These are phyloP conservation scores for Petrocephalus sullivani DNA, from an alignment of 2,797 vertebrate species.

Conservation along the genomic window DNA sequence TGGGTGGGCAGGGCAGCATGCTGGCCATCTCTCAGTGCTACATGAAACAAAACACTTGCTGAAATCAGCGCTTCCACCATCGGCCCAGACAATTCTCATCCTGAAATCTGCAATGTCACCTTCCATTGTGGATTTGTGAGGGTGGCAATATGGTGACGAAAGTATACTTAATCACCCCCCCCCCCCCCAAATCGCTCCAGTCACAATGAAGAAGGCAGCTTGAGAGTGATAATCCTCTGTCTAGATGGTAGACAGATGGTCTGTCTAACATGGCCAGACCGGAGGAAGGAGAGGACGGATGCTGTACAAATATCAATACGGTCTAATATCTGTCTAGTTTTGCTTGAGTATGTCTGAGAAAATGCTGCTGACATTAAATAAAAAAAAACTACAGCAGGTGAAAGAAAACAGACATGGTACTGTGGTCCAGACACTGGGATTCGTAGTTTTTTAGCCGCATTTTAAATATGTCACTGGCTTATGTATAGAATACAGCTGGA, in stretches of 20 bases:
- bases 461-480: not conserved
- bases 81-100: not conserved
- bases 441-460: not conserved
- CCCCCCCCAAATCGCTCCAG: slow-evolving; percentile 38
- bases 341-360: not conserved
- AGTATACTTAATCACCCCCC: not conserved
- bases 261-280: slow-evolving; percentile 20
- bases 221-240: slow-evolving; percentile 52
- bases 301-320: not conserved
- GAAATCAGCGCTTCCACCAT: not conserved
- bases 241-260: slow-evolving; percentile 33
- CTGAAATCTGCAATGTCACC: not conserved
- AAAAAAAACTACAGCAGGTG: not conserved
- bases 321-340: not conserved
- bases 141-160: not conserved
- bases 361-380: not conserved
- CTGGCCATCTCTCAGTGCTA: not conserved
- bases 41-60: not conserved
- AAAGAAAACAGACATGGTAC: not conserved
- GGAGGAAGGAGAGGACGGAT: slow-evolving; percentile 30
- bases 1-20: not conserved
- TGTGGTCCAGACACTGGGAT: not conserved
- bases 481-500: not conserved
- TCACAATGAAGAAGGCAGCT: slow-evolving; percentile 44
- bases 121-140: not conserved